Conservation (phyloP, 2,888 invertebrate genomes). For the Hemithea aestivaria region DNA sequence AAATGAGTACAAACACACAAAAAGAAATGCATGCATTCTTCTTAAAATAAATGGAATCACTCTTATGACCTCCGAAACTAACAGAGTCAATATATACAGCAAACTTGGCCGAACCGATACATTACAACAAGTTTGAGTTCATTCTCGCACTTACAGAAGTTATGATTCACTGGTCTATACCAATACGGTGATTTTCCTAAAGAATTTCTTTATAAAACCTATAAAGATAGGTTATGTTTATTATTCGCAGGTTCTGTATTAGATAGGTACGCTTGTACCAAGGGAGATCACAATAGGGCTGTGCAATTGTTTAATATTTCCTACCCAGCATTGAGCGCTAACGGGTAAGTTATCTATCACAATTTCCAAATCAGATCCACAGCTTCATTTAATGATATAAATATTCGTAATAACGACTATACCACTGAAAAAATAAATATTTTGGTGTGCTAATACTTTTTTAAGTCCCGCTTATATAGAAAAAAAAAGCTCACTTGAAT, state of each 20-base stretch:
- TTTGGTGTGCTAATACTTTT: slow-evolving; percentile 75
- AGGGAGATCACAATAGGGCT: slow-evolving; percentile 36
- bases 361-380: slow-evolving; percentile 41
- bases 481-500: slow-evolving; percentile 31
- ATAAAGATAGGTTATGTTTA: slow-evolving; percentile 1
- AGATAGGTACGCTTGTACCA: too few species aligned
- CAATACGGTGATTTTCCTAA: background rate
- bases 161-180: background rate
- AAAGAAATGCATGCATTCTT: slow-evolving; percentile 77
- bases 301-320: slow-evolving; percentile 5
- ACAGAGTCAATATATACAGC: slow-evolving; percentile 66
- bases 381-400: slow-evolving; percentile 34
- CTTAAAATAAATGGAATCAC: slow-evolving; percentile 78
- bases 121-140: background rate
- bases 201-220: slow-evolving; percentile 4
- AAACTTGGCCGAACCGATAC: slow-evolving; percentile 27
- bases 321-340: slow-evolving; percentile 18
- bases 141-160: background rate
- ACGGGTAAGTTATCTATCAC: slow-evolving; percentile 33
- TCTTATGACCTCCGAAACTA: slow-evolving; percentile 64
- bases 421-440: slow-evolving; percentile 59
- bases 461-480: slow-evolving; percentile 48
- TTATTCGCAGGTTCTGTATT: slow-evolving; percentile 5
- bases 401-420: slow-evolving; percentile 33
- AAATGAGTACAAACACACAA: slow-evolving; percentile 74